Base-by-base conservation (phyloP, 2,113 vertebrate genomes). In the Ivindomyrus marchei region DNA sequence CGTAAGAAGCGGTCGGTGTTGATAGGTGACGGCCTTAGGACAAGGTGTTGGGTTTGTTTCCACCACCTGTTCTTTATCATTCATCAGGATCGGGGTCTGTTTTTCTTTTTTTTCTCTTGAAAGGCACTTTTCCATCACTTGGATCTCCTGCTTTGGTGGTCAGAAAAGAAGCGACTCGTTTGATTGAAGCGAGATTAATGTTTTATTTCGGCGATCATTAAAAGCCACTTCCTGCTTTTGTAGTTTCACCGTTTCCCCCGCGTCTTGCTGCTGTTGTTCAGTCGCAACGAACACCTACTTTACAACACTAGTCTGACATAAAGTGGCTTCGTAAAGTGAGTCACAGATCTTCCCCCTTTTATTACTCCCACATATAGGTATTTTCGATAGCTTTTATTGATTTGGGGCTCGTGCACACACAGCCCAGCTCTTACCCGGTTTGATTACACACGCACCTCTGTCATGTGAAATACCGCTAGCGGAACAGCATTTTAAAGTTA, bases 351-450 rank as follows among this genome's bases (percentile, higher is more conserved):
- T 47, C 39, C 8, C 77, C 45, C 21, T 45, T 85, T 47, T 47
- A 85, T 47, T 24, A 85, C 45, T 47, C 42, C 10, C 21, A 85
- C 24, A n/a, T 47, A 47, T 46, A 47, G 83, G 19, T 46, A 45
- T 85, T 85, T 85, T n/a, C 45, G 19, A 47, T 85, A 42, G 83
- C 83, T 45, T n/a, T 85, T 85, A 85, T 85, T 13, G 83, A 46
- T 47, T 13, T 24, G 39, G 8, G 42, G 4, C n/a, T 10, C 11
- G 8, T 74, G 31, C 1, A 0, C 1, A 39, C 31, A 7, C 27
- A 77, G 70, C 15, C 15, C 70, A 47, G 45, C 42, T 85, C 9
- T 47, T 85, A 47, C 42, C 45, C 19, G n/a, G 24, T 85, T 80
- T 24, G 83, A 47, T 4, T 84, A 19, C 42, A 47, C 42, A n/a